Base-by-base conservation (phyloP, 2,888 invertebrate species). In the Megastigmus dorsalis region DNA sequence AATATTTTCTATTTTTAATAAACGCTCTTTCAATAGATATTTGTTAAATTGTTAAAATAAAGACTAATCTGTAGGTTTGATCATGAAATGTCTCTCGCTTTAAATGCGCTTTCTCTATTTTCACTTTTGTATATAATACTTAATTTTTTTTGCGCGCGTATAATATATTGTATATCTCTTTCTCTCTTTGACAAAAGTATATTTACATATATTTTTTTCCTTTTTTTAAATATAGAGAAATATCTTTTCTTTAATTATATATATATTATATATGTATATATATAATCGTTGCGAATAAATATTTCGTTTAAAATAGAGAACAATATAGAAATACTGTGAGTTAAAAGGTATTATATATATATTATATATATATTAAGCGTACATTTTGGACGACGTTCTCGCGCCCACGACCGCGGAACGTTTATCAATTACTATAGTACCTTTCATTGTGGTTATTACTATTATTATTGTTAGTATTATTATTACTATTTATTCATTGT, bases 281-380 rank as follows among this genome's bases (percentile, higher is more conserved):
- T 69, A 74, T 69, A 59, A 59, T 41, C 52, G 13, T 59, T 55
- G 33, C 48, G 57, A 65, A 67, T 66, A 62, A 54, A 67, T 67
- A 54, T 70, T 67, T 76, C 41, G 7, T 70, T 76, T 74, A 76
- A 76, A 76, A 76, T 76, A 70, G 66, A 70, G 74, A 76, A 70
- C 55, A 63, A 74, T 76, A 70, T 74, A 76, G 69, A 76, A 76
- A 76, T 74, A 70, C 43, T 73, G 55, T 70, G 66, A 76, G 67
- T 66, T 70, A 50, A 66, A 73, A 74, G 48, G 43, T 67, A 18
- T 59, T 66, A 66, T 73, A 60, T 72, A 60, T 72, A 57, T 71
- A 18, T 70, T 36, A 43, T 59, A 63, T 57, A 36, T 45, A 26
- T 60, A 18, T 50, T 75, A 76, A 76, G 76, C 76, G 76, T 76